These are phyloP conservation scores for Desmodus rotundus DNA, from an alignment of 2,113 vertebrate species.

Conservation along the genomic window DNA sequence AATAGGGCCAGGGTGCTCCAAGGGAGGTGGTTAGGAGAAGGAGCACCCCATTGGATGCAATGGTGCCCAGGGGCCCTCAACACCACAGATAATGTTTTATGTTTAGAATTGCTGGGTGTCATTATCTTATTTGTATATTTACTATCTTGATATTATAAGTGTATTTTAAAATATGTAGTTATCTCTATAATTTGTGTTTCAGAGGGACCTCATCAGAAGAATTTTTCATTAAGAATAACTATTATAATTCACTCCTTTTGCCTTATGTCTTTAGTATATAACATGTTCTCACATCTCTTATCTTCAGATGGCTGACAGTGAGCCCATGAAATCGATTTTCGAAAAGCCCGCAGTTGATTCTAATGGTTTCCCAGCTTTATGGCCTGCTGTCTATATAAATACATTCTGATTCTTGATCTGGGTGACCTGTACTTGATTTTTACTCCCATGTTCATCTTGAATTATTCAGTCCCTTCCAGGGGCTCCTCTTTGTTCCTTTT, in stretches of 20 bases:
- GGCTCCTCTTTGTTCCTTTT: background rate
- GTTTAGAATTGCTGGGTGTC: background rate
- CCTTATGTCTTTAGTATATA: background rate
- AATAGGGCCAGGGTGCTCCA: background rate
- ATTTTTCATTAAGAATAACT: background rate
- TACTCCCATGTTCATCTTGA: background rate
- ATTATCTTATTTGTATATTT: background rate
- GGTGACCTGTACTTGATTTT: background rate
- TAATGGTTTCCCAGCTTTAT: background rate
- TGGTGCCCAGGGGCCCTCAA: background rate
- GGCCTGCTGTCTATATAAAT: background rate
- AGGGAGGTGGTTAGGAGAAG: background rate
- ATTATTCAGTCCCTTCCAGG: background rate
- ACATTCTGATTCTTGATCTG: background rate
- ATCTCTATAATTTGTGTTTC: background rate
- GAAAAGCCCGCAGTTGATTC: background rate
- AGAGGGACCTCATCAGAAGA: background rate
- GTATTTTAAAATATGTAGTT: background rate
- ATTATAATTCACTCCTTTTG: background rate
- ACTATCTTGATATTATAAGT: background rate
- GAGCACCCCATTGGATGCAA: background rate
- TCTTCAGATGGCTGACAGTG: background rate
- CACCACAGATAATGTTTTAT: background rate
- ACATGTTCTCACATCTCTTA: background rate
- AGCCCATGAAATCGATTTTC: background rate